Percentiles rank a stretch among this genome's conserved stretches.
phyloP scores from a whole-genome alignment of 2,888 invertebrate species.

The Hymenopus coronatus region DNA sequence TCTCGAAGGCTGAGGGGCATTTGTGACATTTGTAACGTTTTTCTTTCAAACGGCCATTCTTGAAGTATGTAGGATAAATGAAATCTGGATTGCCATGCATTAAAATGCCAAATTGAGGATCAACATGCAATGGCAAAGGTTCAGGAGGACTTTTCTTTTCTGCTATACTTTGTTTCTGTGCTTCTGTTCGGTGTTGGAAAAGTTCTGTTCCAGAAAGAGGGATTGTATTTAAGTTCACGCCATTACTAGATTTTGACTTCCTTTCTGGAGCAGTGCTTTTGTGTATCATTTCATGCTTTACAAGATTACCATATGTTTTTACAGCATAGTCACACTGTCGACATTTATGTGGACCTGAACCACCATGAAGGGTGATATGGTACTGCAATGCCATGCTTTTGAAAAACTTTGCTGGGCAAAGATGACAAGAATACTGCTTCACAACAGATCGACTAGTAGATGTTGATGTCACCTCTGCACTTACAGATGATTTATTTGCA shows the following conservation, averaged over 20 bases:
- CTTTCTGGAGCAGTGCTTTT: constrained; percentile 29
- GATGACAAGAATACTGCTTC: constrained; percentile 51
- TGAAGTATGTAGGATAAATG: constrained; percentile 69
- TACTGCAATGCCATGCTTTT: constrained; percentile 68
- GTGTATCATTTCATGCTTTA: constrained; percentile 59
- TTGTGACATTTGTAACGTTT: constrained; percentile 80
- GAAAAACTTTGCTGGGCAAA: constrained; percentile 72
- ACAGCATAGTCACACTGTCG: constrained; percentile 69
- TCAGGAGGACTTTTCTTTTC: neutral
- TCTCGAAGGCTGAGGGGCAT: constrained; percentile 85
- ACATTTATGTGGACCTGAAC: constrained; percentile 64
- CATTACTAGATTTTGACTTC: constrained; percentile 38
- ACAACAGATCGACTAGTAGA: constrained; percentile 19
- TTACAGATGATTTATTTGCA: neutral
- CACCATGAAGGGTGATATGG: constrained; percentile 65
- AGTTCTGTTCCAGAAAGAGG: constrained; percentile 65
- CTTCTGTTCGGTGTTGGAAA: constrained; percentile 63
- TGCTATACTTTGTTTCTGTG: constrained; percentile 36
- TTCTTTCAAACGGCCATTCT: constrained; percentile 71
- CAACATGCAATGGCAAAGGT: constrained; percentile 50
- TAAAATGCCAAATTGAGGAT: constrained; percentile 65
- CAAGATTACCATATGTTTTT: constrained; percentile 64
- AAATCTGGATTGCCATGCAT: constrained; percentile 76
- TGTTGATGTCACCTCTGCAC: neutral
- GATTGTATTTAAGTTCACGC: constrained; percentile 43